phyloP scores from a whole-genome alignment of 2,888 invertebrate genomes.

The Aphrophora alni region DNA sequence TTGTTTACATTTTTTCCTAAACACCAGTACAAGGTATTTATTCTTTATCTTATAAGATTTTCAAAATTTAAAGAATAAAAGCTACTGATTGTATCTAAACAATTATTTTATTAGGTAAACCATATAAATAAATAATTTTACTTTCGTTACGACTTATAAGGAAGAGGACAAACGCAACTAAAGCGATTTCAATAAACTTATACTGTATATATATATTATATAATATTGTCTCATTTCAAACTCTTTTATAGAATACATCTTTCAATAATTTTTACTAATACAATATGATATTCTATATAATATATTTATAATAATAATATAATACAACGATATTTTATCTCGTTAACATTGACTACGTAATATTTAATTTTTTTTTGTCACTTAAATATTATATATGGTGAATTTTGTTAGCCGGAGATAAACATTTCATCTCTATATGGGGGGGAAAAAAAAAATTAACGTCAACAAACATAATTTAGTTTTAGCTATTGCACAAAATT shows the following conservation, averaged over 20 bases:
- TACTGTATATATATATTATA: neutral
- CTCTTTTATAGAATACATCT: neutral
- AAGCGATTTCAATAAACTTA: neutral
- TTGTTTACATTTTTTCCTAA: too few relatives aligned
- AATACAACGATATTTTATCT: neutral
- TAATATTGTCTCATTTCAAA: slow-evolving; percentile 9
- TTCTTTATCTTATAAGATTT: too few relatives aligned
- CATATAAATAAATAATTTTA: neutral
- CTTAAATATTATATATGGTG: neutral
- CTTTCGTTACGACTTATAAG: neutral
- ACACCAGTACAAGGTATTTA: too few relatives aligned
- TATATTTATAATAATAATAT: slow-evolving; percentile 2
- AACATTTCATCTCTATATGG: neutral
- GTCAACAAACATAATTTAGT: slow-evolving; percentile 33
- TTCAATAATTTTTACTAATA: neutral
- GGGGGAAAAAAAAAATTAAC: slow-evolving; percentile 37
- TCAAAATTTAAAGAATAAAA: too few relatives aligned
- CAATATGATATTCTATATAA: neutral
- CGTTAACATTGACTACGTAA: neutral
- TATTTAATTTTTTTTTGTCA: neutral
- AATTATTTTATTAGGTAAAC: too few relatives aligned
- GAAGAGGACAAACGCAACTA: neutral
- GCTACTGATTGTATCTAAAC: too few relatives aligned
- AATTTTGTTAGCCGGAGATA: neutral
- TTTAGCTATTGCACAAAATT: slow-evolving; percentile 36